Base-by-base conservation (phyloP, 2,888 invertebrate species). In the Scrobipalpa atriplicella region DNA sequence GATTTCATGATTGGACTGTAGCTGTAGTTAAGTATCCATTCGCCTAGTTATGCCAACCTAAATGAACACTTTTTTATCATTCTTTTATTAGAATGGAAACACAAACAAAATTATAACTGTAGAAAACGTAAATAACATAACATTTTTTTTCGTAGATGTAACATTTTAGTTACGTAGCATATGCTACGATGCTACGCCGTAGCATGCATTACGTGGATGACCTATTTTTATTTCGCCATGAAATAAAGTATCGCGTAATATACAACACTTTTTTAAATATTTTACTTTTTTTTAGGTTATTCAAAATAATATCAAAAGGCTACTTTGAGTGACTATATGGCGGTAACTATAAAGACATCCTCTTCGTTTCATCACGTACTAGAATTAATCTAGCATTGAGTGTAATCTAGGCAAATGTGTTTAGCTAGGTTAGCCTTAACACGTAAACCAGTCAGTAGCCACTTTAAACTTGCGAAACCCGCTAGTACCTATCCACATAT, bases 401-500 rank as follows among this genome's bases (percentile, higher is more conserved):
- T 21, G 21, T 56, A 9, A 56, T 21, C 54, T 19, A 2, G 21
- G 54, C 21, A 21, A 56, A 56, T 21, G 21, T 16, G 29, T 56
- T 47, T 56, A 56, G 54, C 21, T 21, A 56, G 54, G 54, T 2
- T 56, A 56, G 54, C 54, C 54, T 56, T 56, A 56, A 56, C 54
- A 56, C 21, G 21, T 21, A 9, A 56, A 21, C 54, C 54, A 39
- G 61, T 13, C 47, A 36, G 51, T 58, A 52, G 41, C 51, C 63
- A 65, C 67, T 69, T 68, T 63, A n/a, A 63, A 16, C 67, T 69
- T 69, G 65, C 69, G 65, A 69, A 58, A 69, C 41, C 0, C n/a
- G 36, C 60, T 19, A 61, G 64, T 64, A 52, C 58, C 65, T 60
- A 29, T 62, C 54, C 39, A 62, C 36, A 19, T 60, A 41, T 13